Evolutionary conservation across 2,888 invertebrate genomes (phyloP), one percentile per base, ranked within the genome.

Genomic region (Nomada fabriciana): DNA sequence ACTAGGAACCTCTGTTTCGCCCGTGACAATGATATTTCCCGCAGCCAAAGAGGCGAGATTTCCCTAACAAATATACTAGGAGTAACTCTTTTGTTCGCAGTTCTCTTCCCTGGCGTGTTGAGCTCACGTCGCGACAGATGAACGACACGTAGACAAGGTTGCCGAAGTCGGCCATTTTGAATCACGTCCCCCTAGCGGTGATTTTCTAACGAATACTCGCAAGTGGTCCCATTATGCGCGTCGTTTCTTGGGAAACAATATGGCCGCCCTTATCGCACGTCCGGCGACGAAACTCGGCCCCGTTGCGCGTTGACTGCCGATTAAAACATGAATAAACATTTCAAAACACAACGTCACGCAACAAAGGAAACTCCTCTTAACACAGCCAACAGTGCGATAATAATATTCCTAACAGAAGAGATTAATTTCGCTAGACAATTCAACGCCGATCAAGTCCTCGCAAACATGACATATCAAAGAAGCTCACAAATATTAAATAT

Each of bases 181-280:
- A 75, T 64, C 43, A 68, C 52, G 47, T 59, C 59, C 29, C 29
- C 61, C 20, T 77, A 29, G 25, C 50, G 60, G 63, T 55, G 42
- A 65, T 67, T 70, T 47, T 55, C 2, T 47, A 69, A 78, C 55
- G 77, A 75, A 81, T 77, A 76, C 47, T 81, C 76, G 73, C 64
- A 75, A 10, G 75, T 84, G 84, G 83, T 84, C 83, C 83, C 83
- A 79, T 82, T 79, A 76, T 64, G 69, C 79, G 82, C 59, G 59
- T 64, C 63, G 65, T 82, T 77, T 71, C 64, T 61, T 23, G 23
- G 81, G 60, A 77, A 74, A 80, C 71, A 72, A 53, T 61, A 20
- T 43, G 29, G 36, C 71, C 75, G 80, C 67, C 63, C 10, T 61
- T 61, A 68, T 57, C 75, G 71, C 76, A 55, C 75, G 73, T 71